phyloP scores from a whole-genome alignment of 2,113 vertebrate species.

The Okapia johnstoni region DNA sequence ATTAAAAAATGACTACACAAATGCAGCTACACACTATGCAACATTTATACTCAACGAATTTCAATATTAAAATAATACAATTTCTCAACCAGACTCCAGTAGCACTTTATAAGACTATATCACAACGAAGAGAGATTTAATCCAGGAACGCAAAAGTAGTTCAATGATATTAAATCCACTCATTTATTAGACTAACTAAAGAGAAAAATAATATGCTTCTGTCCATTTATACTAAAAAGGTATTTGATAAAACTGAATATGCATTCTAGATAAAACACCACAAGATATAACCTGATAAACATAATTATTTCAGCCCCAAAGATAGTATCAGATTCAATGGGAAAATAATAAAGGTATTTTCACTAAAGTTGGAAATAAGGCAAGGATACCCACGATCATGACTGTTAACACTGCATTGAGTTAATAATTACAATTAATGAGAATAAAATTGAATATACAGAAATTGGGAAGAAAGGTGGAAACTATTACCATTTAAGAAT shows the following conservation, averaged over 20 bases:
- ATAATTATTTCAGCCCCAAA: not conserved
- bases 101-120: not conserved
- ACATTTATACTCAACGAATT: not conserved
- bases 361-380: not conserved
- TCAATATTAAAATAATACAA: not conserved
- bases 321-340: not conserved
- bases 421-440: not conserved
- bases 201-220: not conserved
- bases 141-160: not conserved
- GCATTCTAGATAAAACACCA: not conserved
- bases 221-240: not conserved
- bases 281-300: not conserved
- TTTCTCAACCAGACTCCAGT: not conserved
- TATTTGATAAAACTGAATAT: not conserved
- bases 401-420: not conserved
- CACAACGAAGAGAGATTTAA: not conserved
- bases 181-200: not conserved
- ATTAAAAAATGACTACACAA: not conserved
- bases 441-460: not conserved
- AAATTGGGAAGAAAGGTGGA: not conserved
- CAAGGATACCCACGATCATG: not conserved
- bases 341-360: not conserved
- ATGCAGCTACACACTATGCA: not conserved
- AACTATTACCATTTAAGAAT: not conserved
- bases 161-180: conserved; percentile 13